Evolutionary conservation across 2,113 vertebrate species (phyloP).

Genomic region (Dipodomys spectabilis): DNA sequence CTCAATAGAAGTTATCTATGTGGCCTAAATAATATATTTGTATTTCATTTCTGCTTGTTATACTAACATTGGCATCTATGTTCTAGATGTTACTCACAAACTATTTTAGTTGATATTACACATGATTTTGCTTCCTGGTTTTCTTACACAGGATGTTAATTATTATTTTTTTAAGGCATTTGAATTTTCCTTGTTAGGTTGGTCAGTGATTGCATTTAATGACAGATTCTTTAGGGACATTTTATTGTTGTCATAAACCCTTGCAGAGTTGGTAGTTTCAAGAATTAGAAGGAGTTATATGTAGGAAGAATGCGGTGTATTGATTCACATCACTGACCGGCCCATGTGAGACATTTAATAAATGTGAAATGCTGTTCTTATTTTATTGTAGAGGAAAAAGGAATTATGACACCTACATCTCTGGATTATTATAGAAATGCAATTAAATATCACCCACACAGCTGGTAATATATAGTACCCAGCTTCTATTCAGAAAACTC

Average conservation of each 20-base stretch:
- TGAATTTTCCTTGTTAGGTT: background rate
- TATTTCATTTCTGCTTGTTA: background rate
- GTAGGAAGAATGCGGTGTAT: background rate
- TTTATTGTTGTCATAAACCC: background rate
- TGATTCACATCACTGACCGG: background rate
- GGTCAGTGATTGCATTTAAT: background rate
- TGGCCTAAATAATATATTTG: background rate
- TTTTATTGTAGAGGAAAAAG: constrained; percentile 27
- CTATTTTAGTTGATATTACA: constrained; percentile 27
- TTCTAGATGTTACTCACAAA: background rate
- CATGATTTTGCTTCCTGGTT: background rate
- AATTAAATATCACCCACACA: constrained; percentile 21
- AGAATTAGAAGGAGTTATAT: background rate
- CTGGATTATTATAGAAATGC: background rate
- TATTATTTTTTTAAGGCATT: background rate
- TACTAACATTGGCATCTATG: background rate
- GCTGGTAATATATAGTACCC: background rate
- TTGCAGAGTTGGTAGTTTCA: background rate
- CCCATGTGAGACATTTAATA: background rate
- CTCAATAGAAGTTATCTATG: background rate
- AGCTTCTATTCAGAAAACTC: constrained; percentile 19
- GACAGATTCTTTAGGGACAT: background rate
- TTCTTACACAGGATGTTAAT: background rate
- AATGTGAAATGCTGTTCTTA: background rate
- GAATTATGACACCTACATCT: background rate